Evolutionary conservation across 2,797 vertebrate genomes (phyloP).

Genomic region (Tauraco hartlaubi): DNA sequence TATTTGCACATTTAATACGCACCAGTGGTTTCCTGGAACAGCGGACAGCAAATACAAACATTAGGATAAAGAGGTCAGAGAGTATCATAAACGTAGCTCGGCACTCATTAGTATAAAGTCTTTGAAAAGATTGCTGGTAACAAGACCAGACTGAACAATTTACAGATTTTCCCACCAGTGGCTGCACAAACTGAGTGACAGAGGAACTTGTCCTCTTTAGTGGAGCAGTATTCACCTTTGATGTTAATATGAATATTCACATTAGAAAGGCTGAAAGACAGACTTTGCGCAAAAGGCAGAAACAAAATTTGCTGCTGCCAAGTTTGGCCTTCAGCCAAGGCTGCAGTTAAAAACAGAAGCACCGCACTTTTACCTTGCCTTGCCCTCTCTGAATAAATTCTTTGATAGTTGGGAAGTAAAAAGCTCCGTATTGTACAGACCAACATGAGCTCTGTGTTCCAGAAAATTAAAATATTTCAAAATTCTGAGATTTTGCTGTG

Average conservation of each 20-base stretch:
- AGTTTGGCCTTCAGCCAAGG: neutral
- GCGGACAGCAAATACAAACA: neutral
- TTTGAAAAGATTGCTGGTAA: neutral
- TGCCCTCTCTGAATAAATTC: neutral
- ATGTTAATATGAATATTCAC: neutral
- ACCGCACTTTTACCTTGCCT: neutral
- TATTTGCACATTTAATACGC: neutral
- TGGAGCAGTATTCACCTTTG: neutral
- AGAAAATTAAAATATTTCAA: neutral
- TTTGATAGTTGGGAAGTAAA: neutral
- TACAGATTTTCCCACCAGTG: neutral
- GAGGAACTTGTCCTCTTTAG: neutral
- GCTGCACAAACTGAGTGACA: neutral
- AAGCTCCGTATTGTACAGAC: neutral
- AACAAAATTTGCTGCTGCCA: neutral
- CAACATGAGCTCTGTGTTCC: neutral
- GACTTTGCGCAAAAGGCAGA: neutral
- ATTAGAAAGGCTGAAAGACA: conserved; percentile 4
- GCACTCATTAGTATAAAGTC: neutral
- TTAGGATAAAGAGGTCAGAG: neutral
- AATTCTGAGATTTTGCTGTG: neutral
- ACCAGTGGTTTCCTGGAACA: neutral
- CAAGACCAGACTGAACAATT: neutral
- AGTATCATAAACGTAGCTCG: neutral
- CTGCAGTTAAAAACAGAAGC: conserved; percentile 4